Base-by-base conservation (phyloP, 2,888 invertebrate species). In the Eristalis tenax region DNA sequence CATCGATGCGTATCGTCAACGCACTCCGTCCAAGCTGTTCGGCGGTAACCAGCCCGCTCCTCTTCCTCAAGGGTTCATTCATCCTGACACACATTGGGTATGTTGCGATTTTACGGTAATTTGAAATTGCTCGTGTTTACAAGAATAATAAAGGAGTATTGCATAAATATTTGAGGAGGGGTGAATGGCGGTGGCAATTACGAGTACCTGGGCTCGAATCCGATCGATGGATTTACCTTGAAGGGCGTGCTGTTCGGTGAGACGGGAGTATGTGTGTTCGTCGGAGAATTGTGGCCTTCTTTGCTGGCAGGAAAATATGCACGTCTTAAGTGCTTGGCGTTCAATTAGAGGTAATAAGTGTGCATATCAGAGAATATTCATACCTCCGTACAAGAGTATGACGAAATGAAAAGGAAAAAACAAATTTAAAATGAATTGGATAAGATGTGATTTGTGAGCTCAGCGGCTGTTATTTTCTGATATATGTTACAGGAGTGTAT, bases 1-100 rank as follows among this genome's bases (percentile, higher is more conserved):
- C 66, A 66, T 66, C 50, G 70, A 69, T 86, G 78, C 83, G 86
- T 86, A 64, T 71, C 61, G 68, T 75, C 61, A 8, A 50, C 50
- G 83, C 64, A 38, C 35, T 57, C 35, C n/a, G 63, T 32, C 63
- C 56, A 11, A 43, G 38, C 35, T 64, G 28, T 64, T 59, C 35
- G 38, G 32, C 8, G 32, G 13, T 38, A 38, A 2, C 2, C 13
- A 13, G 2, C 18, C 2, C 35, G 50, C 22, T 50, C 26, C 43
- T 2, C 13, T 11, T 40, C 18, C 66, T 57, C 66, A 69, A 81
- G 76, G 71, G 81, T 73, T 70, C 68, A 43, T 64, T 69, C 18
- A 38, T 70, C 69, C 40, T 38, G 40, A 32, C 23, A 69, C 61
- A 71, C 26, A 50, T 59, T 38, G n/a, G 50, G 59, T n/a, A 35